Evolutionary conservation across 2,888 invertebrate species (phyloP).

Genomic region (Protodeltote pygarga): DNA sequence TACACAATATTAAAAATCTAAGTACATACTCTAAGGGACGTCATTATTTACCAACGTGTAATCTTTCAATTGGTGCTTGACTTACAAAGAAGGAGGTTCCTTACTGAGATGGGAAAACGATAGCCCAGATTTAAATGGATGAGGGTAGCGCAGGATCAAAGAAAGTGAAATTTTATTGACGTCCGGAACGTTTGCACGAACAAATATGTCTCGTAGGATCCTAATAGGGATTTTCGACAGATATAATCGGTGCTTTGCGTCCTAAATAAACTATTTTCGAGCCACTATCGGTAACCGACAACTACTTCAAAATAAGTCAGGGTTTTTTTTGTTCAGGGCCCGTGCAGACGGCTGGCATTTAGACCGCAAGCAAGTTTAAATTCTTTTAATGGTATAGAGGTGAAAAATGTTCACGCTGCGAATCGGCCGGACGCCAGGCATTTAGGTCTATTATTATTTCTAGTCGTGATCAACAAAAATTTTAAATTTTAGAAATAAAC

Average conservation of each 20-base stretch:
- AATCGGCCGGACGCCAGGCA: too few relatives aligned
- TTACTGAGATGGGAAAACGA: conserved; percentile 35
- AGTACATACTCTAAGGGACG: neutral
- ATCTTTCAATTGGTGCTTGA: conserved; percentile 35
- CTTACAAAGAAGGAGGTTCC: conserved; percentile 13
- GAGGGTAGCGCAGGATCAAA: conserved; percentile 33
- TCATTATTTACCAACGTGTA: conserved; percentile 27
- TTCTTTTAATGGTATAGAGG: too few relatives aligned
- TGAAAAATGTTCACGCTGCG: too few relatives aligned
- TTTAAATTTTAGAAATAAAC: too few relatives aligned
- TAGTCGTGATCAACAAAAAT: too few relatives aligned
- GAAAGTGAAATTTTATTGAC: conserved; percentile 50
- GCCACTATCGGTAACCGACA: too few relatives aligned
- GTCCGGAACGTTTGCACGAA: conserved; percentile 19
- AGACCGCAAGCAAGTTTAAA: too few relatives aligned
- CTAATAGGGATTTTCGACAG: conserved; percentile 7
- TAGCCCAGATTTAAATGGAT: conserved; percentile 40
- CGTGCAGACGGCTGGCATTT: too few relatives aligned
- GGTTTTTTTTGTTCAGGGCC: too few relatives aligned
- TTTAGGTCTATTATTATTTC: too few relatives aligned
- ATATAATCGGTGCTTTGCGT: conserved; percentile 6
- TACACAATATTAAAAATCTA: conserved; percentile 13
- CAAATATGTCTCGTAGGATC: conserved; percentile 25
- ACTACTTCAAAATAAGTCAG: too few relatives aligned
- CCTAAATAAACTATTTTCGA: conserved; percentile 4